These are phyloP conservation scores for Magallana nippona DNA, from an alignment of 2,888 invertebrate genomes.

Conservation along the genomic window DNA sequence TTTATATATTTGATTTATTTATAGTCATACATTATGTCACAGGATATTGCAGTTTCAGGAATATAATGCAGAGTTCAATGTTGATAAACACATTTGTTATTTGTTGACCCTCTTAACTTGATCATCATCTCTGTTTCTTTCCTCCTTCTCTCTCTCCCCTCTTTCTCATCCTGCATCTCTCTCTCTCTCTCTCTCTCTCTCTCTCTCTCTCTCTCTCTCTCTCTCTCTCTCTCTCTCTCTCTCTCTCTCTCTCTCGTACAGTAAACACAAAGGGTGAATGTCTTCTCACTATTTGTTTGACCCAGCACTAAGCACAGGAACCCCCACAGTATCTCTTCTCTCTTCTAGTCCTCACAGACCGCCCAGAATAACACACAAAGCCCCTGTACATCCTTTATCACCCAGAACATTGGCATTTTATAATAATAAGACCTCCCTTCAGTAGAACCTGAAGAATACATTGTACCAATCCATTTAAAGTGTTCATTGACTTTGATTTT, in stretches of 20 bases:
- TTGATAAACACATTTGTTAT: too few species aligned
- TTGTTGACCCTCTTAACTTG: too few species aligned
- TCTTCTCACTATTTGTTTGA: neutral
- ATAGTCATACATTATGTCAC: too few species aligned
- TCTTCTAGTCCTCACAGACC: neutral
- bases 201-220: too few species aligned
- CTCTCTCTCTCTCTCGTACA: neutral
- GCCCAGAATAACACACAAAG: neutral
- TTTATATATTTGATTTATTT: too few species aligned
- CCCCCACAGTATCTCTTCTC: neutral
- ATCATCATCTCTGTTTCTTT: too few species aligned
- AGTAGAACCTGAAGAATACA: neutral
- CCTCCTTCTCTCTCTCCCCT: too few species aligned
- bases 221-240: too few species aligned
- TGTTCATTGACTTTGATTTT: slow-evolving; percentile 15
- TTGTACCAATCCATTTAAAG: neutral
- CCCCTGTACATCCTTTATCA: neutral
- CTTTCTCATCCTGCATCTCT: too few species aligned
- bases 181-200: too few species aligned
- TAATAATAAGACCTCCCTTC: neutral
- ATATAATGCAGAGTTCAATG: too few species aligned
- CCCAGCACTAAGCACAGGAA: neutral
- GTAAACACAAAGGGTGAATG: neutral
- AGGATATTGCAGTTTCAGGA: too few species aligned
- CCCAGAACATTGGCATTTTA: neutral